Evolutionary conservation across 2,113 vertebrate genomes (phyloP).

Genomic region (Phocoena sinus): DNA sequence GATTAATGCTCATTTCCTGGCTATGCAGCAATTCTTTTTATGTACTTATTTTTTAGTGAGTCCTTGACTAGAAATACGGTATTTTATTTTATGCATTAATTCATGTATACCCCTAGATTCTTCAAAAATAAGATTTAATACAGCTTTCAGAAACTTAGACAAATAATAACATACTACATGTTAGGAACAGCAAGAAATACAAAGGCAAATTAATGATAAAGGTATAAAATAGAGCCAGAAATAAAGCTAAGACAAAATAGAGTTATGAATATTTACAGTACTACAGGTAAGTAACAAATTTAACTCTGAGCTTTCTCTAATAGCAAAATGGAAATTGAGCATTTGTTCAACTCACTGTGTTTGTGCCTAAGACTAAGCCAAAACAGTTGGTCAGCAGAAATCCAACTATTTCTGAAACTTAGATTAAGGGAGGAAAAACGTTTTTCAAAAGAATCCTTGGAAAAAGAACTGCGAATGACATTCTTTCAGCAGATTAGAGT

Average conservation of each 20-base stretch:
- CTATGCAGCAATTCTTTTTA: neutral
- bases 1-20: neutral
- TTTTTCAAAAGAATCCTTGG: neutral
- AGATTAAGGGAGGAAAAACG: neutral
- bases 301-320: neutral
- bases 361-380: neutral
- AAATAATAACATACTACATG: neutral
- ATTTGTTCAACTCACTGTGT: neutral
- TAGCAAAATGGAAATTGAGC: neutral
- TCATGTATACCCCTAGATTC: neutral
- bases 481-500: neutral
- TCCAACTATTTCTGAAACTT: neutral
- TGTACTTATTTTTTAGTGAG: neutral
- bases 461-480: neutral
- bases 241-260: neutral
- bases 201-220: neutral
- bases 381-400: neutral
- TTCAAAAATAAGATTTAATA: conserved; percentile 19
- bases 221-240: neutral
- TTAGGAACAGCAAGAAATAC: neutral
- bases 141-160: neutral
- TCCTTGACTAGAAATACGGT: neutral
- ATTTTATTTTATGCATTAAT: neutral
- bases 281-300: neutral
- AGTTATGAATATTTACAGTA: neutral